These are phyloP conservation scores for Chaetodon trifasciatus DNA, from an alignment of 2,797 vertebrate genomes.

Conservation along the genomic window DNA sequence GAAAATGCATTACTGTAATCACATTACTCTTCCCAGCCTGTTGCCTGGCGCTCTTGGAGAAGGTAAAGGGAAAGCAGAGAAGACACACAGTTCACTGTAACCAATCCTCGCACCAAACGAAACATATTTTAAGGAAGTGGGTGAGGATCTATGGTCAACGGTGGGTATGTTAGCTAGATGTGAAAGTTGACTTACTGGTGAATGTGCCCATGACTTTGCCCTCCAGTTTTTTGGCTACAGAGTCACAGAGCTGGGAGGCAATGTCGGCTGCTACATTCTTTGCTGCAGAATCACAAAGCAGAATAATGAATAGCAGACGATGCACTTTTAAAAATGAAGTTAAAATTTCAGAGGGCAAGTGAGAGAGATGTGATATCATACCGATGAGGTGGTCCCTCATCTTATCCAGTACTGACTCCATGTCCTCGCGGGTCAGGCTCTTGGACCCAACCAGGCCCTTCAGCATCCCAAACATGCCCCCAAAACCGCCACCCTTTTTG, in stretches of 20 bases:
- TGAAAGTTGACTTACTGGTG: conserved; percentile 90
- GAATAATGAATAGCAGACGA: not conserved
- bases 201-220: conserved; percentile 99
- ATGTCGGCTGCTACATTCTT: conserved; percentile 99
- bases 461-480: conserved; percentile 98
- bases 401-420: conserved; percentile 96
- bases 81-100: not conserved
- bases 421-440: conserved; percentile 92
- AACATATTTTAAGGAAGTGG: not conserved
- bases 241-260: conserved; percentile 94
- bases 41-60: not conserved
- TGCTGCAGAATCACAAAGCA: conserved; percentile 78
- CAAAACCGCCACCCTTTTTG: conserved; percentile 89
- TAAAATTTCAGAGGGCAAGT: not conserved
- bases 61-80: not conserved
- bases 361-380: conserved; percentile 57
- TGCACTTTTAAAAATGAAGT: not conserved
- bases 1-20: conserved; percentile 35
- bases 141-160: not conserved
- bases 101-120: not conserved
- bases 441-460: conserved; percentile 98
- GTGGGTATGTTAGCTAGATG: not conserved
- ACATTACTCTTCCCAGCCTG: conserved; percentile 12
- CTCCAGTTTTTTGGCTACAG: conserved; percentile 97
- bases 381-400: conserved; percentile 98